Evolutionary conservation across 2,888 invertebrate species (phyloP), one percentile per base, ranked within the genome.

Genomic region (Lasioglossum malachurum): DNA sequence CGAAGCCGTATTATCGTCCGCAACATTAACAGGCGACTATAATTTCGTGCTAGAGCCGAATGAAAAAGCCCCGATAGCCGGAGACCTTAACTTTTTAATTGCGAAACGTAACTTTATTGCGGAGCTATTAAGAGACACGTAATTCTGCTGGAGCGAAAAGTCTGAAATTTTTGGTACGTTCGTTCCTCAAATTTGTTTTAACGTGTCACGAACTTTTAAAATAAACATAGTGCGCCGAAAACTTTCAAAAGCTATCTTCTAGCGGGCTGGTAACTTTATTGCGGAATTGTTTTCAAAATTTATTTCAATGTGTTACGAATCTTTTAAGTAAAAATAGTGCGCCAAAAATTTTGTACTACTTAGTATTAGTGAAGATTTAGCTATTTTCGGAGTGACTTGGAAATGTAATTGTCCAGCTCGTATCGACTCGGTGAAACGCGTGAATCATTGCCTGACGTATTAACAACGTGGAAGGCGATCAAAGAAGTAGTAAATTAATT

Each of bases 401-500:
- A 57, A 69, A 67, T 23, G 69, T 78, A 76, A 87, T 88, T 84
- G 57, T 69, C 27, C 74, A 83, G 35, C 14, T 64, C n/a, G 71
- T 27, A 46, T 67, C 5, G 46, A 60, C 60, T 49, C 23, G 2
- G 72, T 53, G 49, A 41, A 75, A n/a, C 1, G 35, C 31, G 72
- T 82, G 82, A 88, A 84, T 88, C 81, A 85, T 81, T 74, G 71
- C 14, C 23, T 67, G 74, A 46, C 67, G 64, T 60, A 67, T 88
- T 75, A 85, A 75, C 57, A 76, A 41, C 31, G 41, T 44, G 69
- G 79, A 69, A 16, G 12, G 27, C 73, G 84, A 82, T 84, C 53
- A 75, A 79, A 57, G 67, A 49, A 38, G 85, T 57, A 80, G 57
- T 75, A 72, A 86, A 90, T 87, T 89, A 87, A 89, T 91, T 91